A percentile compares a stretch with the other conserved stretches of the same genome.
Conservation (phyloP, 2,797 vertebrate species). For the Lepus townsendii region DNA sequence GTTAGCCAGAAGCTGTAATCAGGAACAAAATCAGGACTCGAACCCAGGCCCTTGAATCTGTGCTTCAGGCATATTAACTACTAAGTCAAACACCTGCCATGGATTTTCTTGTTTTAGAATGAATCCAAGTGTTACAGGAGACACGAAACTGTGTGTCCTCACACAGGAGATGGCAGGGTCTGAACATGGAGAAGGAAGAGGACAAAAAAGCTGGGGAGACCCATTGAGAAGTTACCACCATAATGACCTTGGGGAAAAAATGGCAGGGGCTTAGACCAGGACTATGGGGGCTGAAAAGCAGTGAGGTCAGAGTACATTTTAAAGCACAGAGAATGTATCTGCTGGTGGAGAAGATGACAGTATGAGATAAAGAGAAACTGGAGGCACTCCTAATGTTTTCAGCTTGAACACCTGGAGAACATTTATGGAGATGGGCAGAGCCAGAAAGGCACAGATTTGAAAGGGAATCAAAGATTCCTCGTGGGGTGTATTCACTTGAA, state of each 20-base stretch:
- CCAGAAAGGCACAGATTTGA: background rate
- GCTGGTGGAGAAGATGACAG: background rate
- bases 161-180: background rate
- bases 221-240: background rate
- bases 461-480: background rate
- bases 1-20: no score
- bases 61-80: no score
- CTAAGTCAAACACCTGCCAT: no score
- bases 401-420: background rate
- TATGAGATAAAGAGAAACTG: background rate
- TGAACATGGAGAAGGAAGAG: background rate
- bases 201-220: background rate
- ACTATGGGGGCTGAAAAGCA: background rate
- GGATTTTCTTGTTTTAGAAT: constrained; percentile 20
- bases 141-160: background rate
- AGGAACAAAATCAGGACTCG: no score
- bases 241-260: background rate
- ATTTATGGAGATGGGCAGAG: background rate
- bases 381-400: background rate
- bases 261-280: background rate
- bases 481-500: background rate
- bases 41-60: no score
- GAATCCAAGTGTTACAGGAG: background rate
- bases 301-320: background rate
- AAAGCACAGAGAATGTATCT: background rate